A percentile compares a stretch with the other conserved stretches of the same genome.
Evolutionary conservation across 2,797 vertebrate species (phyloP).

Genomic region (Chiroxiphia lanceolata): DNA sequence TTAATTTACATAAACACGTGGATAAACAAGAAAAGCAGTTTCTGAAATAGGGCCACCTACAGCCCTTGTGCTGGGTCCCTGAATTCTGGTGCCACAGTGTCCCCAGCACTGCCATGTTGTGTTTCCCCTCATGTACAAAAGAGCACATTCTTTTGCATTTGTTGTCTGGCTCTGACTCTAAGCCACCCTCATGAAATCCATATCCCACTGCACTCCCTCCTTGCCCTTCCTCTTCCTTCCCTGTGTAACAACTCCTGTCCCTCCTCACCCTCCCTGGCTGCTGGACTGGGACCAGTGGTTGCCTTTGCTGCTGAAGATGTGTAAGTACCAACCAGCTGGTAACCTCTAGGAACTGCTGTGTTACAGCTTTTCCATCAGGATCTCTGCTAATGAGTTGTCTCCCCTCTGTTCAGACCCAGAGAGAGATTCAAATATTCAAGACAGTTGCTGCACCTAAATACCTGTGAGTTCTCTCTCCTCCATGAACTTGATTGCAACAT

Average conservation of each 20-base stretch:
- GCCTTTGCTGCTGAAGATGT: not conserved
- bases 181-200: not conserved
- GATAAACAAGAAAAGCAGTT: not conserved
- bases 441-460: not conserved
- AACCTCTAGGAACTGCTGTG: not conserved
- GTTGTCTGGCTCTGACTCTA: not conserved
- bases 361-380: not conserved
- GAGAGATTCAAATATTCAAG: not conserved
- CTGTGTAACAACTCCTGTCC: fast-evolving
- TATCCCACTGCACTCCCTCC: not conserved
- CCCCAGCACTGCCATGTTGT: not conserved
- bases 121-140: not conserved
- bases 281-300: not conserved
- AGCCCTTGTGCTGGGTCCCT: not conserved
- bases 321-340: not conserved
- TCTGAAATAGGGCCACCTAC: not conserved
- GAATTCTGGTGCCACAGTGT: not conserved
- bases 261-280: not conserved
- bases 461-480: not conserved
- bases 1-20: not conserved
- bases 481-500: not conserved
- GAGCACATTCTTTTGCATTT: not conserved
- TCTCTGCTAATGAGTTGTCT: not conserved
- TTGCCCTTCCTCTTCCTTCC: not conserved
- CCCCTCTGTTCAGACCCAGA: not conserved